A percentile compares a stretch with the other conserved stretches of the same genome.
Conservation (phyloP, 2,113 vertebrate species). For the Puntigrus tetrazona region DNA sequence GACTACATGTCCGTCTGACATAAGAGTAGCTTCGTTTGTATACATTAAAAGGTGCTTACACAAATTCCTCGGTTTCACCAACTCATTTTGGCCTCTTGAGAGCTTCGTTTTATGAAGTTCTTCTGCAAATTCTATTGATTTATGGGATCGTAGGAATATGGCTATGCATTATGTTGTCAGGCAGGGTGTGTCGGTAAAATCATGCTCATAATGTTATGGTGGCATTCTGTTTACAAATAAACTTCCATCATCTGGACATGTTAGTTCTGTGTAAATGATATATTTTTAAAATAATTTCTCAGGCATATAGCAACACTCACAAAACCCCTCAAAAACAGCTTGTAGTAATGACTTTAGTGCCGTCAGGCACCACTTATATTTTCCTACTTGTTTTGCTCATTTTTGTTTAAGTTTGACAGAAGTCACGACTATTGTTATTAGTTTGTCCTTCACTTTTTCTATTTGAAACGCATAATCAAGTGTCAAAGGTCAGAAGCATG, state of each 20-base stretch:
- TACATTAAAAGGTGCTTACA: background rate
- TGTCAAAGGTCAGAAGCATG: background rate
- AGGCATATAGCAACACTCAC: background rate
- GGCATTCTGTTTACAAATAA: background rate
- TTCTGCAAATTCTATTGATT: slow-evolving; percentile 2
- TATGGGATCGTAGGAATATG: slow-evolving; percentile 1
- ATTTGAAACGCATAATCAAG: background rate
- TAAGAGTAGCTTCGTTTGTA: background rate
- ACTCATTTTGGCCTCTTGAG: background rate
- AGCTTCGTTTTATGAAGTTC: background rate
- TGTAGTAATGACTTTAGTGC: background rate
- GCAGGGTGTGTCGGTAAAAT: background rate
- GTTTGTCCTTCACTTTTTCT: background rate
- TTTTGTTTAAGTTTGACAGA: background rate
- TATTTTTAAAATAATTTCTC: background rate
- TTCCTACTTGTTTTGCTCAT: background rate
- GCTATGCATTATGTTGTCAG: background rate
- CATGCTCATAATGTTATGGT: background rate
- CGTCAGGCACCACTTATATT: background rate
- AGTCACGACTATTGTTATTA: background rate
- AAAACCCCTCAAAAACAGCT: background rate
- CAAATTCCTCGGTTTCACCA: background rate
- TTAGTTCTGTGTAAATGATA: background rate
- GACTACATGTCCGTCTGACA: background rate
- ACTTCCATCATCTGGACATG: background rate